Conservation (phyloP, 2,113 vertebrate genomes). For the Nothobranchius kuhntae region DNA sequence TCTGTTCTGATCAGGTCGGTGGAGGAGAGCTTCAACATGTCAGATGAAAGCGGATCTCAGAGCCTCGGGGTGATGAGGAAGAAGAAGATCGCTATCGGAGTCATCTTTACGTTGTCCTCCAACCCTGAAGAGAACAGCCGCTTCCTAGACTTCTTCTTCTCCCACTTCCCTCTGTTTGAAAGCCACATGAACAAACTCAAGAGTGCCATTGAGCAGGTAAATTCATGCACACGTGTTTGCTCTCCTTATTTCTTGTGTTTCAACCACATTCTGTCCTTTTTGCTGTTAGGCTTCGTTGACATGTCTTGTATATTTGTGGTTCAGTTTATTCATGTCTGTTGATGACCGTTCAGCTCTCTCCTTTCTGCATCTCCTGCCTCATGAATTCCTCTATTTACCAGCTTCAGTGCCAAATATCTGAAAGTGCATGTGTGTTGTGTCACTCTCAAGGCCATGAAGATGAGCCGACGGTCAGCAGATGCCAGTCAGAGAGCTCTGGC, state of each 20-base stretch:
- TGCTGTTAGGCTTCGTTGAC: slow-evolving; percentile 16
- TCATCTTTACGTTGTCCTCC: slow-evolving; percentile 92
- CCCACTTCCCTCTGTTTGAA: slow-evolving; percentile 98
- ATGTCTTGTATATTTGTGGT: slow-evolving; percentile 21
- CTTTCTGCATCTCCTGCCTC: neutral
- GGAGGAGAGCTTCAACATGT: slow-evolving; percentile 99
- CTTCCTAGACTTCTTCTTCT: slow-evolving; percentile 99
- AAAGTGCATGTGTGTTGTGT: slow-evolving; percentile 56
- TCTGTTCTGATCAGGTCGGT: slow-evolving; percentile 83
- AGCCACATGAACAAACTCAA: slow-evolving; percentile 99
- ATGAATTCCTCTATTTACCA: slow-evolving; percentile 25
- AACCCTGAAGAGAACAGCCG: slow-evolving; percentile 91
- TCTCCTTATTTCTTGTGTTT: neutral
- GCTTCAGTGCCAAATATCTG: slow-evolving; percentile 38
- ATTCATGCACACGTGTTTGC: neutral
- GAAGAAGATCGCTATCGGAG: slow-evolving; percentile 98
- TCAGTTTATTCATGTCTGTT: slow-evolving; percentile 43
- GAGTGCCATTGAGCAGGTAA: slow-evolving; percentile 95
- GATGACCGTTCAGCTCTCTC: slow-evolving; percentile 2
- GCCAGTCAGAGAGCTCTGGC: slow-evolving; percentile 92
- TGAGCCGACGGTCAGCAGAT: slow-evolving; percentile 94
- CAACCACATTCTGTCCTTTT: neutral
- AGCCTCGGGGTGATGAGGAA: slow-evolving; percentile 90
- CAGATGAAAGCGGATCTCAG: slow-evolving; percentile 89
- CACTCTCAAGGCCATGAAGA: slow-evolving; percentile 95